Base-by-base conservation (phyloP, 53 echinoderm and acorn worm species). In the Glandiceps talaboti region DNA sequence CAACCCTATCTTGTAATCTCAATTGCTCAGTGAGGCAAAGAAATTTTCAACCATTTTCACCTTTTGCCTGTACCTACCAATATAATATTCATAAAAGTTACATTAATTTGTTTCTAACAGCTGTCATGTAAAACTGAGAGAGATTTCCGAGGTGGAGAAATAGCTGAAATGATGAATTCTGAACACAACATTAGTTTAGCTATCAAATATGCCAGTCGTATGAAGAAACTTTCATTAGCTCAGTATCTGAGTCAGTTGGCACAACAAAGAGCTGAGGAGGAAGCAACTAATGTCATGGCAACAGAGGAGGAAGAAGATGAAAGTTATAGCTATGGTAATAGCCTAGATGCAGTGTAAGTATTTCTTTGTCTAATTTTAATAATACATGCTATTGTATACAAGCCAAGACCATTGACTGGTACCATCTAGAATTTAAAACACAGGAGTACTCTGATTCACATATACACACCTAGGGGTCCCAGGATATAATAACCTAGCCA, bases 191-290 rank as follows among this genome's bases (percentile, higher is more conserved):
- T 93, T 31, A 85, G 85, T 33, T 80, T 96, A 74, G 97, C 97
- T 14, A 96, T 96, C 78, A 96, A 96, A 33, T 96, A 96, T 29
- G 97, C 97, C 31, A 93, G 90, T 73, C 80, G 97, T 28, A 92
- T 93, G 31, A 88, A 92, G 26, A 83, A 90, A 29, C 86, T 96
- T 81, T 81, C 82, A 27, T 77, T 96, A 30, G 97, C 97, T 1
- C 80, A 90, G 77, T 80, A 85, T 78, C 87, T 96, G 25, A 93
- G 93, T 78, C 88, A 93, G 64, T 76, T 96, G 79, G 97, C 97
- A 14, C 85, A 89, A 28, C 79, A 84, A 79, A 85, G 90, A 64
- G 76, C 92, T 89, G 89, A 86, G 30, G 92, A 83, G 25, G 89
- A 91, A 74, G 20, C 6, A 12, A 20, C 64, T 45, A 20, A 6